Base-by-base conservation (phyloP, 92 coral and sea anemone genomes). In the Pocillopora meandrina region DNA sequence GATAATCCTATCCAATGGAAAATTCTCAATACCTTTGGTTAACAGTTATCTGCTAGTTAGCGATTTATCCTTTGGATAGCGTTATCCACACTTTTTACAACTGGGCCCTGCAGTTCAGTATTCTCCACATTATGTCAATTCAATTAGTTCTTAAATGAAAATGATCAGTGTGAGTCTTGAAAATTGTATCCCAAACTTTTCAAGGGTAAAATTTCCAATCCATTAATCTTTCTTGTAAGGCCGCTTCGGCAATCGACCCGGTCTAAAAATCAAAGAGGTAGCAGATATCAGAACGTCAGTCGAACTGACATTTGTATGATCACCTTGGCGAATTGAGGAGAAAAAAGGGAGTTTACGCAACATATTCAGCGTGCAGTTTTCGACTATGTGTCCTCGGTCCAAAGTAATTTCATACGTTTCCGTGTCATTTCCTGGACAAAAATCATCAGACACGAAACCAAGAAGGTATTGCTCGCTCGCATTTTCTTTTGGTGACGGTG, bases 341-440 rank as follows among this genome's bases (percentile, higher is more conserved):
- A 69, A 81, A 56, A 81, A 81, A 12, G 84, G 84, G 33, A 81
- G 76, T 62, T 81, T 81, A 56, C 84, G 74, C 15, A 81, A 12
- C 18, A 57, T 18, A 26, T 57, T 12, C 17, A 70, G 57, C 16
- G 84, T 69, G n/a, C 35, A 81, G 58, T 81, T 81, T 10, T 59
- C n/a, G 56, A 70, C 59, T 9, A 36, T 31, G 15, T 81, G 69
- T 34, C 26, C 49, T 34, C 34, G 17, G 59, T 56, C 67, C 52
- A 81, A 81, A 34, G 84, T 81, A 19, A 81, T 60, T 58, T 57
- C 84, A 36, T 81, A 81, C 34, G 35, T 21, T 3, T 81, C 76
- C 35, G 70, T 71, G 35, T 69, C 36, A 17, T 16, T 19, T 36
- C 67, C 60, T 69, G 0, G 56, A 34, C 84, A 81, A 33, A 70